Percentiles rank a stretch among this genome's conserved stretches.
These are phyloP conservation scores for Todiramphus chloris DNA, from an alignment of 2,113 vertebrate genomes.

Conservation along the genomic window DNA sequence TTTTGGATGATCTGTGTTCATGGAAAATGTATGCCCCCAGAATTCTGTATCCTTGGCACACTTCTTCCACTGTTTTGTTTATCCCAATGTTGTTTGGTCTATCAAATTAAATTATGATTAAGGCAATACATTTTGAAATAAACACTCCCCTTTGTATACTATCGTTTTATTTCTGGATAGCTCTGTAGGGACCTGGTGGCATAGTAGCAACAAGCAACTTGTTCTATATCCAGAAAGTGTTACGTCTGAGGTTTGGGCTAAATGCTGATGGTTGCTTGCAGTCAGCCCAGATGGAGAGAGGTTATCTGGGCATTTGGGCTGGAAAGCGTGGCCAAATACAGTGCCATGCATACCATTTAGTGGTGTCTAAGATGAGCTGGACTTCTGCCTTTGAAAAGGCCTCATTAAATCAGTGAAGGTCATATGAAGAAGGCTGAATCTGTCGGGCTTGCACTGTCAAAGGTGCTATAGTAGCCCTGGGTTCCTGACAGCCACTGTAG, in stretches of 20 bases:
- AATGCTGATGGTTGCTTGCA: background rate
- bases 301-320: background rate
- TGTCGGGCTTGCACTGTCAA: rapidly evolving
- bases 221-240: background rate
- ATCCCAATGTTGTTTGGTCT: background rate
- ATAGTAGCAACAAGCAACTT: background rate
- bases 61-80: background rate
- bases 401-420: background rate
- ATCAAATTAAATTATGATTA: background rate
- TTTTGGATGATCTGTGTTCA: background rate
- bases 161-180: background rate
- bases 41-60: background rate
- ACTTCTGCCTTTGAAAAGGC: background rate
- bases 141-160: background rate
- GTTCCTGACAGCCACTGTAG: background rate
- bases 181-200: background rate
- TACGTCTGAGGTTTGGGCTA: background rate
- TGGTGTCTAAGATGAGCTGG: background rate
- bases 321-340: background rate
- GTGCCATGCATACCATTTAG: background rate
- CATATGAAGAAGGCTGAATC: background rate
- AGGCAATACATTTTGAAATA: background rate
- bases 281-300: background rate
- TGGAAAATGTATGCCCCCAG: background rate
- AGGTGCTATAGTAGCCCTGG: background rate